phyloP scores from a whole-genome alignment of 2,113 vertebrate species.

The Columba janthina region DNA sequence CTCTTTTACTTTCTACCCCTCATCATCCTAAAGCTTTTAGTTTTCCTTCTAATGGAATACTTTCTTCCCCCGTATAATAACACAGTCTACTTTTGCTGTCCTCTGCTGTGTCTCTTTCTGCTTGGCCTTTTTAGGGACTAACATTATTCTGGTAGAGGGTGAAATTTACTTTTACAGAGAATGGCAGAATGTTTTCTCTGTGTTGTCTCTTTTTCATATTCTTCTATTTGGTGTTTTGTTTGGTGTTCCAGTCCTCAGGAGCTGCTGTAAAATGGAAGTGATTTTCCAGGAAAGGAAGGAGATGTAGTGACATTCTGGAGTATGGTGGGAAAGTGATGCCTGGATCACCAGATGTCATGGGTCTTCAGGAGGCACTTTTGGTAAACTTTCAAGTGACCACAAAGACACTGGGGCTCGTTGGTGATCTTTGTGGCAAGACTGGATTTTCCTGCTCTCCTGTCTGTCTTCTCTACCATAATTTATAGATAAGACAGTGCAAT shows the following conservation, averaged over 20 bases:
- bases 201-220: neutral
- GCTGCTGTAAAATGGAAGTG: neutral
- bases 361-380: neutral
- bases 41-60: slow-evolving; percentile 38
- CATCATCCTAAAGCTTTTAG: slow-evolving; percentile 29
- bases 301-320: neutral
- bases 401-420: neutral
- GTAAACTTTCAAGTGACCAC: neutral
- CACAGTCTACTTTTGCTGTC: slow-evolving; percentile 8
- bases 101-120: neutral
- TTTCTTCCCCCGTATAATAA: slow-evolving; percentile 11
- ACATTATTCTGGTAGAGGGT: slow-evolving; percentile 11
- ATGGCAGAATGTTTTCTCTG: neutral
- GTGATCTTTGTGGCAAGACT: neutral
- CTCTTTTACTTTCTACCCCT: slow-evolving; percentile 24
- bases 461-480: neutral
- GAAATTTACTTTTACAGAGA: slow-evolving; percentile 16
- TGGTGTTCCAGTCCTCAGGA: neutral
- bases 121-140: slow-evolving; percentile 25
- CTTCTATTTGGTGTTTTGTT: neutral
- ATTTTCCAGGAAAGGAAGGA: neutral
- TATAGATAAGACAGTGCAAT: neutral
- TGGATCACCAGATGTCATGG: neutral
- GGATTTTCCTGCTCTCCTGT: neutral
- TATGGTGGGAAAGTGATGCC: neutral